These are phyloP conservation scores for Tapera naevia DNA, from an alignment of 2,797 vertebrate genomes.

Conservation along the genomic window DNA sequence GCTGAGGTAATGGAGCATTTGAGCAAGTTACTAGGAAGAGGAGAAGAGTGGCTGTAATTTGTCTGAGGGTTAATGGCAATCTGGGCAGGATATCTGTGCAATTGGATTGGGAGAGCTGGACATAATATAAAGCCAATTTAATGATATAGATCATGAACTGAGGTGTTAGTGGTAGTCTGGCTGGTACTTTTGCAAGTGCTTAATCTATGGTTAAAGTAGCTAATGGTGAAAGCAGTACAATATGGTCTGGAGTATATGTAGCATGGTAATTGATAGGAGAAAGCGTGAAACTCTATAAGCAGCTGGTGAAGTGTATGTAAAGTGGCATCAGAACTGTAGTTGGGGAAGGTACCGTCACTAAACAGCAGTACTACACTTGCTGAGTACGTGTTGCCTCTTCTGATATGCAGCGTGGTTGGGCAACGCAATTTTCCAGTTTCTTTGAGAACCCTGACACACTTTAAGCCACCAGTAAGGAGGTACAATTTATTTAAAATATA, in stretches of 20 bases:
- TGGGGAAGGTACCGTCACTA: not conserved
- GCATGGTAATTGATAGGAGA: not conserved
- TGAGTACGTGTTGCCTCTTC: not conserved
- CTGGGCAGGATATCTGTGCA: not conserved
- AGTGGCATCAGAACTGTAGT: not conserved
- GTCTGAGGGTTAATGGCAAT: not conserved
- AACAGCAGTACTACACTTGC: not conserved
- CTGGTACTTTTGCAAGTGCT: not conserved
- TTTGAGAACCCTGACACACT: not conserved
- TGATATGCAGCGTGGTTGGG: accelerated
- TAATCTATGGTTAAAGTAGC: not conserved
- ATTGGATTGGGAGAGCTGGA: not conserved
- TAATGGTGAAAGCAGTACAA: not conserved
- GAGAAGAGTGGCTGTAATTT: not conserved
- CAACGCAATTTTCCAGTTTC: not conserved
- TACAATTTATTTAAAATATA: not conserved
- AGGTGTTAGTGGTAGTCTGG: not conserved
- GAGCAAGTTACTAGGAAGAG: not conserved
- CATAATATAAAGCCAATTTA: not conserved
- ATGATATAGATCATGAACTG: not conserved
- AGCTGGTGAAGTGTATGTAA: accelerated
- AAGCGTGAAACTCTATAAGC: not conserved
- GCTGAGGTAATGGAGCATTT: not conserved
- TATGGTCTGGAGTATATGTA: not conserved
- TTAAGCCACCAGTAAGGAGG: not conserved